Percentiles rank a stretch among this genome's conserved stretches.
Evolutionary conservation across 2,888 invertebrate species (phyloP).

Genomic region (Amiota mariae): DNA sequence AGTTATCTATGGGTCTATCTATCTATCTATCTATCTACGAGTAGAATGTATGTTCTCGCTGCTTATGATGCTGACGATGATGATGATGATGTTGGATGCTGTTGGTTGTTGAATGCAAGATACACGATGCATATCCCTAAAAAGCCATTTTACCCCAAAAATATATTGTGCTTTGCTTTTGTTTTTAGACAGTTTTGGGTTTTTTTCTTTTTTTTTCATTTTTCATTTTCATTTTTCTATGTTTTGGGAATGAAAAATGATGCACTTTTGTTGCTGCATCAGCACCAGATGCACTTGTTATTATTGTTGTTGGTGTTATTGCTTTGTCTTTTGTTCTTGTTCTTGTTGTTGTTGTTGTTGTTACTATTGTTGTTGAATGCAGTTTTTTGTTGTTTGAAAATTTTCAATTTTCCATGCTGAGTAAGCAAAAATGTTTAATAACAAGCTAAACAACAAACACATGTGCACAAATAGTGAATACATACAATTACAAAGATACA

Average conservation of each 20-base stretch:
- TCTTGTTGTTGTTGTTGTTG: neutral
- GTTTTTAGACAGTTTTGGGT: slow-evolving; percentile 38
- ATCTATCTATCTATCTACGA: neutral
- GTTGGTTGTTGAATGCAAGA: no score
- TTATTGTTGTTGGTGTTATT: no score
- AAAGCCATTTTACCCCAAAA: neutral
- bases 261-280: slow-evolving; percentile 50
- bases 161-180: slow-evolving; percentile 4
- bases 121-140: neutral
- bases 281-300: slow-evolving; percentile 38
- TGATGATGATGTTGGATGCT: slow-evolving; percentile 40
- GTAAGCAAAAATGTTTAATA: neutral
- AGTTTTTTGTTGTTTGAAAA: slow-evolving; percentile 19
- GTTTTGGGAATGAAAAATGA: slow-evolving; percentile 56
- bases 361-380: slow-evolving; percentile 3
- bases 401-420: slow-evolving; percentile 29
- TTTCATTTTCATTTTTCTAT: no score
- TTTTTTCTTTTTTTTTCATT: no score
- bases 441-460: no score
- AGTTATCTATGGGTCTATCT: slow-evolving; percentile 52
- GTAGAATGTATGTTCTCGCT: neutral
- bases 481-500: no score
- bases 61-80: neutral
- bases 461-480: no score
- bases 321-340: no score